Conservation (phyloP, 64 coral and sea anemone species). For the Montipora capricornis region DNA sequence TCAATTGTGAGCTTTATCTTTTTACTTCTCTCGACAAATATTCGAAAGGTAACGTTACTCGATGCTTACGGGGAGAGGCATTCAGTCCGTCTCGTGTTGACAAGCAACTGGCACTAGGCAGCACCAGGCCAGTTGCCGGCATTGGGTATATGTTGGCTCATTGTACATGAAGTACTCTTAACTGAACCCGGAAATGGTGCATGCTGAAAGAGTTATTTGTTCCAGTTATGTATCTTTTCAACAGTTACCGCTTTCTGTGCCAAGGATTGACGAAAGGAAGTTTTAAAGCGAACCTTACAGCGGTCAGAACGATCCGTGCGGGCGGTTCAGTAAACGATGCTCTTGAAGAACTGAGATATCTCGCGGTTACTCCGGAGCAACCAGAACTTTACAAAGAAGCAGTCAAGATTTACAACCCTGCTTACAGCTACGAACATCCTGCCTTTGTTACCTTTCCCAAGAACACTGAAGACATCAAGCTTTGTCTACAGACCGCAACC, state of each 20-base stretch:
- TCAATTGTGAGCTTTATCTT: too few species aligned
- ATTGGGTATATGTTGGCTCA: neutral
- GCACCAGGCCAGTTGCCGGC: too few species aligned
- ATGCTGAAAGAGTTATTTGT: neutral
- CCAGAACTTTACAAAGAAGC: conserved; percentile 74
- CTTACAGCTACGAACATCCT: conserved; percentile 71
- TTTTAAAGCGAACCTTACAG: neutral
- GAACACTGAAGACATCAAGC: conserved; percentile 75
- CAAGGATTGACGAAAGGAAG: conserved; percentile 3
- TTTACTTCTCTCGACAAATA: too few species aligned
- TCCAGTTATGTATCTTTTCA: conserved; percentile 26
- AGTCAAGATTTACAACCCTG: conserved; percentile 83
- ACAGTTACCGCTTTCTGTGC: conserved; percentile 38
- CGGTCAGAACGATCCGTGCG: conserved; percentile 9
- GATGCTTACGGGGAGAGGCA: too few species aligned
- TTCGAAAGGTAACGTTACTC: too few species aligned
- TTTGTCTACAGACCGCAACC: conserved; percentile 67
- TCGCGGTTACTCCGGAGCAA: conserved; percentile 79
- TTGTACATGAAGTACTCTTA: neutral
- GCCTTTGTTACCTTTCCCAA: conserved; percentile 90
- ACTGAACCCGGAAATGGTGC: neutral
- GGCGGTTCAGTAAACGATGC: conserved; percentile 24
- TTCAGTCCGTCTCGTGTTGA: too few species aligned
- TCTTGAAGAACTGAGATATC: conserved; percentile 67
- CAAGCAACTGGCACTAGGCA: too few species aligned